Percentiles rank a stretch among this genome's conserved stretches.
phyloP scores from a whole-genome alignment of 2,113 vertebrate genomes.

The Hepsetus odoe region DNA sequence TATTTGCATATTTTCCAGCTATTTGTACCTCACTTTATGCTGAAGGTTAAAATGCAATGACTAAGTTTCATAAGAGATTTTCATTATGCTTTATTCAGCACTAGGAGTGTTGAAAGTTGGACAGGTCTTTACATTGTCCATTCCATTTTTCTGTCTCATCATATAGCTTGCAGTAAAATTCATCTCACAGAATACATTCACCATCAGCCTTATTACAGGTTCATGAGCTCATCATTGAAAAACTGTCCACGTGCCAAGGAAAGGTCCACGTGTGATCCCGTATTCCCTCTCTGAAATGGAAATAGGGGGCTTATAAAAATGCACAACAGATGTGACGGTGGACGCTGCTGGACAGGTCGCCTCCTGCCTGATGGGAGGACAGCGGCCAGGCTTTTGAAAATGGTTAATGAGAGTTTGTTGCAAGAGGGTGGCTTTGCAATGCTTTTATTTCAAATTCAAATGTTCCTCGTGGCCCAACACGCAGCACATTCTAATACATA shows the following conservation, averaged over 20 bases:
- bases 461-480: background rate
- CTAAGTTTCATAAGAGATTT: background rate
- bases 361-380: conserved; percentile 20
- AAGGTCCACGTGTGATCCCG: conserved; percentile 50
- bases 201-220: conserved; percentile 51
- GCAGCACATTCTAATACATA: background rate
- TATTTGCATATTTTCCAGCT: background rate
- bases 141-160: background rate
- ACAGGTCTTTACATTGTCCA: background rate
- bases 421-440: background rate
- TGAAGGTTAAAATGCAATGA: background rate
- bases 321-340: conserved; percentile 57
- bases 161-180: background rate
- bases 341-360: conserved; percentile 21
- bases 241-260: conserved; percentile 57
- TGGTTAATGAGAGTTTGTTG: background rate
- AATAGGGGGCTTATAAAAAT: conserved; percentile 66
- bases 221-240: conserved; percentile 64
- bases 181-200: background rate
- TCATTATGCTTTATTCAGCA: background rate
- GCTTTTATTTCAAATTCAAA: background rate
- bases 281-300: conserved; percentile 74
- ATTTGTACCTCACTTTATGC: background rate
- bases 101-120: background rate
- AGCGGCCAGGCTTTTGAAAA: conserved; percentile 6